These are phyloP conservation scores for Aplysina aerophoba DNA, from an alignment of 37 sponge, comb jelly and placozoan species.

Conservation along the genomic window DNA sequence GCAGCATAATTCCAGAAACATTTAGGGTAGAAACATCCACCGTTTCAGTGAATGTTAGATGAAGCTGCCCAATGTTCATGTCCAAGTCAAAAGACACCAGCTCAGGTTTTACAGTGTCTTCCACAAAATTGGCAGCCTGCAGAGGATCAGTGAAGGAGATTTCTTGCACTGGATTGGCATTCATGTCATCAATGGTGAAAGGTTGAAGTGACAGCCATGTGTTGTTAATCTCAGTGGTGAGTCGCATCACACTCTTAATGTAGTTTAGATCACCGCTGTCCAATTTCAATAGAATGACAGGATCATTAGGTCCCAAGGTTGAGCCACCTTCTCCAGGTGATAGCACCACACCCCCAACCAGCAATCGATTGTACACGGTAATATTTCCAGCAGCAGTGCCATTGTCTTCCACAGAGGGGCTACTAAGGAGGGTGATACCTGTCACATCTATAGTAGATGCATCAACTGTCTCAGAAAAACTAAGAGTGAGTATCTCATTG, in stretches of 20 bases:
- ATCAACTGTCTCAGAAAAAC: slow-evolving; percentile 87
- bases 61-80: slow-evolving; percentile 65
- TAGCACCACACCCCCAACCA: slow-evolving; percentile 55
- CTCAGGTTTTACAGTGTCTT: slow-evolving; percentile 64
- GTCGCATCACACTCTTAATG: slow-evolving; percentile 63
- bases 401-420: slow-evolving; percentile 31
- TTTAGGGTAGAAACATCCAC: slow-evolving; percentile 76
- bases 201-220: slow-evolving; percentile 63
- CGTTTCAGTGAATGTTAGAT: slow-evolving; percentile 78
- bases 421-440: slow-evolving; percentile 45
- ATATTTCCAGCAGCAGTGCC: not conserved
- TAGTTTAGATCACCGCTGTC: slow-evolving; percentile 68
- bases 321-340: slow-evolving; percentile 51
- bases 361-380: slow-evolving; percentile 21
- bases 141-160: not conserved
- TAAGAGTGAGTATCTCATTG: slow-evolving; percentile 62
- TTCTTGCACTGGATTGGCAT: slow-evolving; percentile 51
- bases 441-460: slow-evolving; percentile 55
- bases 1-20: slow-evolving; percentile 66
- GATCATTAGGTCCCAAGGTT: slow-evolving; percentile 56
- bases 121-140: slow-evolving; percentile 35
- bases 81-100: slow-evolving; percentile 80
- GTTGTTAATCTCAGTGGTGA: slow-evolving; percentile 58
- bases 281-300: slow-evolving; percentile 62
- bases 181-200: slow-evolving; percentile 76